These are phyloP conservation scores for Nothobranchius kuhntae DNA, from an alignment of 2,113 vertebrate species.

Conservation along the genomic window DNA sequence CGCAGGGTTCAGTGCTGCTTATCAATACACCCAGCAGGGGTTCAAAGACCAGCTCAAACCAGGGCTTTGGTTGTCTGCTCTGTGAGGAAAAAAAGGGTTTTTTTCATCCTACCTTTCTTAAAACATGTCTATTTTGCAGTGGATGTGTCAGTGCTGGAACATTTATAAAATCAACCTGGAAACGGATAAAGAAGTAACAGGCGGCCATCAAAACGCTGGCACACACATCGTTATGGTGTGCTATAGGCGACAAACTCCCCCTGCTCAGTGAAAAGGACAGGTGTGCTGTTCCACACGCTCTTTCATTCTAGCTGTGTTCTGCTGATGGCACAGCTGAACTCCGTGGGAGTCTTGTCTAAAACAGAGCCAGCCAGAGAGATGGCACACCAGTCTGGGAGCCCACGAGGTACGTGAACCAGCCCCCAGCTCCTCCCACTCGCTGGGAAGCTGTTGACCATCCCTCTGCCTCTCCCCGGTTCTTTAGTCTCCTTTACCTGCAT, in stretches of 20 bases:
- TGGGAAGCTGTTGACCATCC: slow-evolving; percentile 41
- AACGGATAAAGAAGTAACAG: background rate
- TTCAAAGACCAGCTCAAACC: slow-evolving; percentile 61
- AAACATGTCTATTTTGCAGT: slow-evolving; percentile 12
- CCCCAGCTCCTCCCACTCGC: slow-evolving; percentile 29
- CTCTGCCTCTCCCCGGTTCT: slow-evolving; percentile 38
- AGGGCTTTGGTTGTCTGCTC: slow-evolving; percentile 55
- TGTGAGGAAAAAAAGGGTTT: slow-evolving; percentile 30
- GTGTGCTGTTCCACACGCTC: slow-evolving; percentile 59
- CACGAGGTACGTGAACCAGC: slow-evolving; percentile 50
- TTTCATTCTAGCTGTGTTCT: slow-evolving; percentile 45
- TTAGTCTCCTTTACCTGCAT: slow-evolving; percentile 45
- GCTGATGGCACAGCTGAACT: slow-evolving; percentile 57
- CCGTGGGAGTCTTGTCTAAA: slow-evolving; percentile 63
- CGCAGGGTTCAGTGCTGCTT: slow-evolving; percentile 78
- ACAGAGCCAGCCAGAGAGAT: slow-evolving; percentile 58
- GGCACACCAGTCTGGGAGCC: slow-evolving; percentile 48
- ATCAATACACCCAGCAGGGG: slow-evolving; percentile 77
- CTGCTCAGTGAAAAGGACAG: slow-evolving; percentile 53
- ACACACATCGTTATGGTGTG: slow-evolving; percentile 20
- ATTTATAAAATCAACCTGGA: background rate
- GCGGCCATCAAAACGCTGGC: slow-evolving; percentile 1
- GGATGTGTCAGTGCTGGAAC: slow-evolving; percentile 13
- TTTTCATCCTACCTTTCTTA: slow-evolving; percentile 40
- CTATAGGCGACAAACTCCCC: slow-evolving; percentile 26